Base-by-base conservation (phyloP, 2,888 invertebrate species). In the Tipula confusa region DNA sequence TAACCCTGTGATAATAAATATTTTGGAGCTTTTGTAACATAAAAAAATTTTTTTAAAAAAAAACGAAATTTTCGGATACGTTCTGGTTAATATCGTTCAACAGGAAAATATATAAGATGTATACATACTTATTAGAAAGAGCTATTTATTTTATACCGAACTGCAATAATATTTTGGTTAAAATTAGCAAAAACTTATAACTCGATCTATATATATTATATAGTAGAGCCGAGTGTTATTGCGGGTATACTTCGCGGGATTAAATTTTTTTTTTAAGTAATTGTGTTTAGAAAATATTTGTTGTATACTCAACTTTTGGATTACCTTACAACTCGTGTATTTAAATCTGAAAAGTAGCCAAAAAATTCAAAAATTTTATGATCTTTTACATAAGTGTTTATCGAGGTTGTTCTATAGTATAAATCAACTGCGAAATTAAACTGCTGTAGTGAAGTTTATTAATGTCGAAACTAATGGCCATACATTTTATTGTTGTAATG, bases 71-170 rank as follows among this genome's bases (percentile, higher is more conserved):
- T 64, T 64, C 24, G 64, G 64, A 64, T 64, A 24, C 9, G 24
- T 64, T 64, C 64, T 64, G 64, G 64, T 64, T 64, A 64, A 64
- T 64, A 64, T 64, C 64, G 64, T 64, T 64, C 64, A 64, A 64
- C 64, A 64, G 64, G 64, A 64, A 64, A 48, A 64, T 24, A 24
- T 64, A 64, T 64, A 24, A 64, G 24, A 24, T 64, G 24, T 64
- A 64, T 64, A 64, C 64, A 64, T 24, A 64, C 64, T 64, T 24
- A 64, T 64, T 64, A 64, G 64, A 64, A 3, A 18, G 24, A 18
- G 24, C 64, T 64, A 64, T 64, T 64, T 64, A 64, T 64, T 64
- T 64, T 64, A 64, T 64, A 64, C 64, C 11, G 64, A 64, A 24
- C 64, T 64, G 64, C 64, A 64, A 64, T 64, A 64, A 64, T 64